These are phyloP conservation scores for Dasyornis broadbenti DNA, from an alignment of 2,113 vertebrate genomes.

Conservation along the genomic window DNA sequence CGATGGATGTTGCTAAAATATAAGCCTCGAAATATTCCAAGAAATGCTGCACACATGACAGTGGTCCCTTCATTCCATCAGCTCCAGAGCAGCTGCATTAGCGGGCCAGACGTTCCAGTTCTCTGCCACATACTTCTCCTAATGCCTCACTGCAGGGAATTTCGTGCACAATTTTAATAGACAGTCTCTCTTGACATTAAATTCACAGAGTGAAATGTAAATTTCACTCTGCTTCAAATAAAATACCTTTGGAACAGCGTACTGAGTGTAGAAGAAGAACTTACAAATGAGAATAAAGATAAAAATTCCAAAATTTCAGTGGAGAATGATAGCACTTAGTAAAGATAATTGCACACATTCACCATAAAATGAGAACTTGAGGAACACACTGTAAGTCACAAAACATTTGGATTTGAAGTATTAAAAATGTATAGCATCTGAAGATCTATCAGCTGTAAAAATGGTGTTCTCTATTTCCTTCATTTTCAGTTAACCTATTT, in stretches of 20 bases:
- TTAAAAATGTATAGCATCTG: not conserved
- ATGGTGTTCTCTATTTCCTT: not conserved
- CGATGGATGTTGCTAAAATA: not conserved
- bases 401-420: slow-evolving; percentile 7
- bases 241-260: not conserved
- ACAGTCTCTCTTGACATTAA: not conserved
- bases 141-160: not conserved
- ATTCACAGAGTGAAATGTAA: not conserved
- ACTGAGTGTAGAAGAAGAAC: not conserved
- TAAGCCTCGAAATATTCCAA: not conserved
- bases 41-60: not conserved
- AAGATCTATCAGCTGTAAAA: not conserved
- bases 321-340: not conserved
- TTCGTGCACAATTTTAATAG: not conserved
- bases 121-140: not conserved
- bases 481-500: not conserved
- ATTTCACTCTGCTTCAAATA: not conserved
- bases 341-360: not conserved
- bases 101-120: not conserved
- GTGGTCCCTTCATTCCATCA: not conserved
- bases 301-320: not conserved
- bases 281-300: not conserved
- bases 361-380: not conserved
- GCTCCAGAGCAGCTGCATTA: not conserved
- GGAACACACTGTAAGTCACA: not conserved